Base-by-base conservation (phyloP, 2,888 invertebrate species). In the Thelaira solivaga region DNA sequence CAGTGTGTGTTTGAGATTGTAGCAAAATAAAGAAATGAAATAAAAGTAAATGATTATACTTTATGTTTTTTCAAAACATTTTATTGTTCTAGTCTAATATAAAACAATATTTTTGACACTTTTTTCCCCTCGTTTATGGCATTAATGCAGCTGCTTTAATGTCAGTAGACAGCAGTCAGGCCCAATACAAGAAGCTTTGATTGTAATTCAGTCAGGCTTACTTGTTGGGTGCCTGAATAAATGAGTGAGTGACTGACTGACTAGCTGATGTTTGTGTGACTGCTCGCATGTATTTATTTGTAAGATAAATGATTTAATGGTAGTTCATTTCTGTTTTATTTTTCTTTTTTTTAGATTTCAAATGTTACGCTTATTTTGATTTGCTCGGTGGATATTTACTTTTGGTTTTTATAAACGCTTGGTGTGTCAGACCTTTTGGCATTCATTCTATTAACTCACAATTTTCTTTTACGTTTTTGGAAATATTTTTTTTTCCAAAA, bases 311-410 rank as follows among this genome's bases (percentile, higher is more conserved):
- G 75, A 55, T 72, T 62, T 65, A 72, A 76, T 80, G 62, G 71
- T 73, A 69, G 80, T 65, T 69, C 75, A 45, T 31, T 65, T n/a
- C n/a, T n/a, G n/a, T n/a, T n/a, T n/a, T n/a, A n/a, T n/a, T n/a
- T n/a, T n/a, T n/a, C n/a, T n/a, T n/a, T n/a, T n/a, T n/a, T 75
- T 53, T 73, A 16, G 53, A 47, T 68, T 65, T 75, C 41, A 39
- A 67, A 76, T 76, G 81, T 80, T 82, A 86, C 83, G 86, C 83
- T 82, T 84, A 84, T 83, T 86, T 86, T 81, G 85, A 83, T 85
- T 83, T 86, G 86, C 86, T 86, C 83, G 85, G 87, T 86, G 87
- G 85, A 85, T 86, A 85, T 86, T 86, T 86, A 84, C 85, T 85
- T 86, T 84, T 82, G 83, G 75, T 80, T 81, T 83, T 86, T 86